Evolutionary conservation across 2,113 vertebrate species (phyloP).

Genomic region (Abramis brama): DNA sequence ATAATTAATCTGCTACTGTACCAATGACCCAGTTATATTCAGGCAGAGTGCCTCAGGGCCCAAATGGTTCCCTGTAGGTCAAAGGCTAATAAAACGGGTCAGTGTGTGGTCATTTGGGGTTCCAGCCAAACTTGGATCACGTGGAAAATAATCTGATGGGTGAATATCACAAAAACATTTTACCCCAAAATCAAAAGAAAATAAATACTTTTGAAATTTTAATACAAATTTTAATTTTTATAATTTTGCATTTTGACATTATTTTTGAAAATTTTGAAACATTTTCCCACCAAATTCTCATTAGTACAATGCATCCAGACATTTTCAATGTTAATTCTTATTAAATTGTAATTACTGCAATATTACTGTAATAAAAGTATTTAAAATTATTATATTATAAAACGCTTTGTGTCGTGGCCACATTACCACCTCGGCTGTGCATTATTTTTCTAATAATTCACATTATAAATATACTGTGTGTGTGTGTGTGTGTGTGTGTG

Average conservation of each 20-base stretch:
- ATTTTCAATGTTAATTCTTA: neutral
- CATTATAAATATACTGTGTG: too few relatives aligned
- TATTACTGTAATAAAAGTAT: neutral
- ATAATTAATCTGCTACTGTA: constrained; percentile 51
- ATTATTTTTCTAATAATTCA: too few relatives aligned
- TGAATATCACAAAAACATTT: neutral
- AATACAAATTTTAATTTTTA: neutral
- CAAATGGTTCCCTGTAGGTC: constrained; percentile 36
- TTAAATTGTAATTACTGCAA: neutral
- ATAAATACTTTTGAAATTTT: neutral
- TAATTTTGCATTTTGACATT: neutral
- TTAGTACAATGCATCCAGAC: neutral
- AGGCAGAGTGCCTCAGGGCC: constrained; percentile 57
- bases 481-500: too few relatives aligned
- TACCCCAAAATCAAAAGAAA: neutral
- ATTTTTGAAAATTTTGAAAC: too few relatives aligned
- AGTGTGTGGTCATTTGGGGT: constrained; percentile 39
- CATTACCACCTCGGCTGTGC: too few relatives aligned
- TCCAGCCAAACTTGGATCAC: constrained; percentile 55
- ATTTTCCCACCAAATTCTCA: too few relatives aligned
- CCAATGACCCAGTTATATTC: constrained; percentile 65
- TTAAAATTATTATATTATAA: too few relatives aligned
- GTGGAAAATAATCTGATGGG: neutral
- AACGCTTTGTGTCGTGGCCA: too few relatives aligned
- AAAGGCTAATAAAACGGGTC: constrained; percentile 60